Base-by-base conservation (phyloP, 2,797 vertebrate species). In the Chelon auratus region DNA sequence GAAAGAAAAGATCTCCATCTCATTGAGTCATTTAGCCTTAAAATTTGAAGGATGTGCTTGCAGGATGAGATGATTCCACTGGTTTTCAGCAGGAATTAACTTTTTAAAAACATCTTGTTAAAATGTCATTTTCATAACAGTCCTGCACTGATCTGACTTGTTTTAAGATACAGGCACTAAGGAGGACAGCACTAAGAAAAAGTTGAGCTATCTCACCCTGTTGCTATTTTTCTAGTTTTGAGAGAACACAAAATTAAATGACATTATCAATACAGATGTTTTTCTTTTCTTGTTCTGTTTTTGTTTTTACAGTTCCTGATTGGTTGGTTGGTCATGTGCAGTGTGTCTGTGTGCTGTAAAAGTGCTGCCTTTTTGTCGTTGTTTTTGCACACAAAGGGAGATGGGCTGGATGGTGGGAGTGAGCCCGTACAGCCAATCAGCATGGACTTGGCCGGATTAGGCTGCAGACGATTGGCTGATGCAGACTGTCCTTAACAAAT, bases 361-460 rank as follows among this genome's bases (percentile, higher is more conserved):
- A 68, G 58, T 68, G 66, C 58, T 81, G 70, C 81, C 33, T 79
- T 68, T 73, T 24, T 90, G 68, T 77, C 83, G 50, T 79, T 77
- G 43, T 80, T 84, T 63, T 72, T 68, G 76, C 65, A 82, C 82
- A 89, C 81, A 88, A 87, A 81, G 80, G 54, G 81, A 84, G 62
- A 78, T 33, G 78, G 82, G 82, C 60, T 66, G 59, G 68, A 54
- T 72, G 80, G 89, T 87, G 83, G 94, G 93, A 83, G 91, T 93
- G 91, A 75, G 65, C 72, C 73, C 57, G 2, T 68, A 4, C 72
- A 77, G 86, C 93, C 94, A 95, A 93, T 95, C 84, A 43, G 62
- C 80, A 51, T 78, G 13, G 2, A 84, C 84, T 60, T 89, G 68
- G 36, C 53, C 59, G 58, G 18, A 56, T 82, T 36, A 85, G 70